Evolutionary conservation across 1,140 invertebrate genomes (phyloP), one percentile per base, ranked within the genome.

Genomic region (Tetramorium alpestre): DNA sequence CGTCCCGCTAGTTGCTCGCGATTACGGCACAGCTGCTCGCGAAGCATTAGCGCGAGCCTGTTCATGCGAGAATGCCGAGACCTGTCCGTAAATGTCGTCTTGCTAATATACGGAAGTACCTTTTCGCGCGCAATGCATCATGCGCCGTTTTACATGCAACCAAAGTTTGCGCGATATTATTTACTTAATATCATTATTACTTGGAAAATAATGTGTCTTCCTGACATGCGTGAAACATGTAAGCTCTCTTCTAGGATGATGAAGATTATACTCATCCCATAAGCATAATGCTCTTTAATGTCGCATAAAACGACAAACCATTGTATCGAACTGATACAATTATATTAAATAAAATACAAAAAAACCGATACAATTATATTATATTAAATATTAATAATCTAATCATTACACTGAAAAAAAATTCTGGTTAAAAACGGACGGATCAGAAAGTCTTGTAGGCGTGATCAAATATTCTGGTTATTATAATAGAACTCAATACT

Each of bases 21-120:
- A 72, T 72, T 81, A 81, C 64, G 67, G 51, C 38, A 60, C 70
- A 41, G 41, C 70, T 60, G 69, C 44, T 49, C 54, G 69, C 44
- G n/a, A 60, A 49, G 56, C 41, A 44, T 33, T 56, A 70, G 8
- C 41, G 25, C 38, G 33, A 16, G 60, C 25, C 6, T 38, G 38
- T 47, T 38, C 56, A 10, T 7, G 16, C 18, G 22, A 51, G 56
- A 13, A 49, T 41, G 11, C 47, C 25, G 18, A 25, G 60, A 51
- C n/a, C 11, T 58, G 49, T 67, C 38, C 56, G 18, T 7, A 22
- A 81, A 47, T 69, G 76, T 65, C 51, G 38, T 28, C 11, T 38
- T 25, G 54, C 49, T 86, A 38, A 60, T 84, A 44, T 22, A 72
- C 28, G 47, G 38, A 81, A 44, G 25, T 41, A 28, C 25, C 70